Percentiles rank a stretch among this genome's conserved stretches.
phyloP scores from a whole-genome alignment of 2,888 invertebrate genomes.

The Drosophila mimica region DNA sequence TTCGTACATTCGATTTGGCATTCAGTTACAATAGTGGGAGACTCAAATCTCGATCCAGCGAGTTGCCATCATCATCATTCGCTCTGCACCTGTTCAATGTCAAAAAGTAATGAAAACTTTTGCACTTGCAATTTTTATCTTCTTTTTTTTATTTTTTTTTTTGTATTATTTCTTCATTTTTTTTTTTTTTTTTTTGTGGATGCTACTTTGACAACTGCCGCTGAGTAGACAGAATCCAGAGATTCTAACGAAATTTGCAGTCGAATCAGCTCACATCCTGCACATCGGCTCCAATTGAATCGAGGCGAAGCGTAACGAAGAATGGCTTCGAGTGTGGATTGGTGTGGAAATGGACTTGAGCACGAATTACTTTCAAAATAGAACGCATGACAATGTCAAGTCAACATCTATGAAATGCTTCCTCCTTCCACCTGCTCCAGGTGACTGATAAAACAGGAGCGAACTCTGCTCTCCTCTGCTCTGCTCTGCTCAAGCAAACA shows the following conservation, averaged over 20 bases:
- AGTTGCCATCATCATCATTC: constrained; percentile 10
- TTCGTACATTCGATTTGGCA: constrained; percentile 33
- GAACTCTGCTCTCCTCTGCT: constrained; percentile 1
- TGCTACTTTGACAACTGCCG: constrained; percentile 45
- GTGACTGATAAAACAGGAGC: constrained; percentile 40
- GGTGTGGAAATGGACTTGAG: constrained; percentile 16
- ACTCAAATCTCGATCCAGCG: neutral
- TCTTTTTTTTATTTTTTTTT: neutral
- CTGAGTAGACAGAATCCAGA: constrained; percentile 60
- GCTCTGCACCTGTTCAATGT: constrained; percentile 57
- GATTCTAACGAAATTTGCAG: constrained; percentile 58
- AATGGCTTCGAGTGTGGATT: constrained; percentile 24
- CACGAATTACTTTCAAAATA: constrained; percentile 25
- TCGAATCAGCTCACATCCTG: constrained; percentile 29
- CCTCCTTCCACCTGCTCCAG: constrained; percentile 9
- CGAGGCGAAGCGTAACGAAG: constrained; percentile 31
- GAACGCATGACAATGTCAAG: constrained; percentile 56
- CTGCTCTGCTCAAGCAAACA: no score
- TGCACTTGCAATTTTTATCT: constrained; percentile 44
- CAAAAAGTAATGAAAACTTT: constrained; percentile 62
- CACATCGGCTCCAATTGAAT: constrained; percentile 14
- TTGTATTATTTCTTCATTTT: neutral
- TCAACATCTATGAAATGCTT: constrained; percentile 58
- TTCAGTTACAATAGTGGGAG: constrained; percentile 4
- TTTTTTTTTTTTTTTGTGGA: neutral